Evolutionary conservation across 2,797 vertebrate species (phyloP), one percentile per base, ranked within the genome.

Genomic region (Hippoglossus hippoglossus): DNA sequence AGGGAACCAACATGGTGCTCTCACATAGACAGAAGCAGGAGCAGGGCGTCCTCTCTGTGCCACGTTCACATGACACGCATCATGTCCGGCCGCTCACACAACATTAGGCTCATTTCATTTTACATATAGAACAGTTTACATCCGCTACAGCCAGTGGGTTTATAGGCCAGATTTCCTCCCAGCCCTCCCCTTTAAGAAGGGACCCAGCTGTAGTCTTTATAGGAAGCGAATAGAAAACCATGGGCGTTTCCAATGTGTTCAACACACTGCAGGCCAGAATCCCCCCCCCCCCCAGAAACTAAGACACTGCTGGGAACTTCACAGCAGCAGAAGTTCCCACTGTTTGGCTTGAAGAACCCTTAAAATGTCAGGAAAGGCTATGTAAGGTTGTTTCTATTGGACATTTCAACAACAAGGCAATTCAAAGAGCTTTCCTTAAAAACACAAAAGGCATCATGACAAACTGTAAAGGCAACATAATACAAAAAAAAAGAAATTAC

Each of bases 121-220:
- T 1, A n/a, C 16, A 25, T 2, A 5, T 26, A n/a, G 34, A 44
- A n/a, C 1, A 0, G 10, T 0, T 0, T 11, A 6, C 26, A 6
- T 51, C 5, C 6, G 1, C 0, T 0, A 10, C 22, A 10, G 3
- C 21, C 5, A 28, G 5, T 5, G 13, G 34, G 16, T 16, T 1
- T 11, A 3, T 0, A 3, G 9, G 54, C 24, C 28, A 2, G 21
- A 0, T 11, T 9, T 2, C 26, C 41, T 11, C 9, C 3, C 2
- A 15, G n/a, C 3, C 83, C 73, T 83, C 79, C 87, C 88, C 89
- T 91, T 92, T 90, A 91, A 91, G 84, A 82, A 1, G 7, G 64
- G 62, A 52, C 51, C 71, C 77, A 77, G 67, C 73, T 74, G 78
- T 28, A 62, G 63, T 46, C 5, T 11, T 26, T 11, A 59, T 22